Percentiles rank a stretch among this genome's conserved stretches.
Evolutionary conservation across 1,140 invertebrate genomes (phyloP).

Genomic region (Heliothis subflexa): DNA sequence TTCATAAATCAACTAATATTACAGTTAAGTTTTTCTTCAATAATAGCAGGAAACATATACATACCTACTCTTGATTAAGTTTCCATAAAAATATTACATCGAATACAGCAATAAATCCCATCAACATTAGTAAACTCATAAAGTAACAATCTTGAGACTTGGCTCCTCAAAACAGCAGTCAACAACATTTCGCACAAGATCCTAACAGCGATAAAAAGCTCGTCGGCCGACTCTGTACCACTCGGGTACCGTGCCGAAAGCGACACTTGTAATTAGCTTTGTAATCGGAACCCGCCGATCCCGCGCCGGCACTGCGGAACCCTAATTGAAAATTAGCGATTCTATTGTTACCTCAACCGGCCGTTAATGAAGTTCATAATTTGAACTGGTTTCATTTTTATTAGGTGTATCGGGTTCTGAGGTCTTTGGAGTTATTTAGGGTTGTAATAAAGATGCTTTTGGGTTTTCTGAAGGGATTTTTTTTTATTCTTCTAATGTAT

Average conservation of each 20-base stretch:
- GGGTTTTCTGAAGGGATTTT: background rate
- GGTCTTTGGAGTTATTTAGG: background rate
- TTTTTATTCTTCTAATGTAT: background rate
- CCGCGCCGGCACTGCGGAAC: conserved; percentile 56
- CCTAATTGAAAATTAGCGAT: conserved; percentile 80
- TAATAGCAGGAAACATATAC: no score
- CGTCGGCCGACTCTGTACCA: background rate
- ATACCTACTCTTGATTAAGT: no score
- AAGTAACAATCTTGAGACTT: background rate
- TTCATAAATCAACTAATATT: no score
- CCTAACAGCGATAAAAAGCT: conserved; percentile 13
- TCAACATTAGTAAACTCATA: background rate
- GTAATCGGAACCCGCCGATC: conserved; percentile 70
- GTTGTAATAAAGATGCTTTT: background rate
- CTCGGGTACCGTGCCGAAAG: conserved; percentile 46
- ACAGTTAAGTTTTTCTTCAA: no score
- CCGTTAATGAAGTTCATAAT: conserved; percentile 57
- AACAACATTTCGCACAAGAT: conserved; percentile 21
- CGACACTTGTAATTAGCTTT: conserved; percentile 79
- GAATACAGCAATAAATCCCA: no score
- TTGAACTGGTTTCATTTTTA: conserved; percentile 34
- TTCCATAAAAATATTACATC: no score
- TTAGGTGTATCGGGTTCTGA: conserved; percentile 17
- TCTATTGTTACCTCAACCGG: conserved; percentile 63
- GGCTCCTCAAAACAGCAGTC: background rate